Base-by-base conservation (phyloP, 2,888 invertebrate species). In the Pantelozetes paolii region DNA sequence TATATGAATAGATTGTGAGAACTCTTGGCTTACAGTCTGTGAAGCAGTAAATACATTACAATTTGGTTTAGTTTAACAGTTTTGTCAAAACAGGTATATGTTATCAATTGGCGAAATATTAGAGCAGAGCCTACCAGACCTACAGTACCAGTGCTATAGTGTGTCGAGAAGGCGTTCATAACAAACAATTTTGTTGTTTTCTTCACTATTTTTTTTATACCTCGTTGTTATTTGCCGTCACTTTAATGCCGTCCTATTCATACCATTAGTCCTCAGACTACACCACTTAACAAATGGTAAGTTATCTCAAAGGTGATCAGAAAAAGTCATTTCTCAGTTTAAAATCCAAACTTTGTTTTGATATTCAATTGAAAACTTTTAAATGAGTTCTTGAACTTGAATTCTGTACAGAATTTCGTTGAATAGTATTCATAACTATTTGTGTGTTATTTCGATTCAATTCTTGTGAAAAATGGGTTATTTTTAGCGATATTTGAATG, bases 61-160 rank as follows among this genome's bases (percentile, higher is more conserved):
- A 40, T 67, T 40, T 18, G 23, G 20, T 40, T 40, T 36, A 67
- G 40, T 57, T 57, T 23, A 13, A 23, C 2, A 40, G 20, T 67
- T 36, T 62, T 67, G 67, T 67, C 40, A 67, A 67, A 67, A 67
- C 67, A 67, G 67, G 67, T 67, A 67, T 20, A 67, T 67, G 67
- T 67, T n/a, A n/a, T n/a, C n/a, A n/a, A n/a, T n/a, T n/a, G n/a
- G 67, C 20, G 20, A 67, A 13, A 23, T 26, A 26, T 54, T 54
- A 67, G n/a, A 62, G 32, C 23, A 62, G n/a, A 30, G 62, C 32
- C 30, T 50, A 20, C 62, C 18, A 11, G 15, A 23, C 62, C 36
- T 15, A 62, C 62, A 18, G 18, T 36, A 50, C 18, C 50, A 11
- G 18, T 15, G 6, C 50, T 32, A 30, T 26, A 26, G 9, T 62